These are phyloP conservation scores for Machimus rusticus DNA, from an alignment of 2,888 invertebrate species.

Conservation along the genomic window DNA sequence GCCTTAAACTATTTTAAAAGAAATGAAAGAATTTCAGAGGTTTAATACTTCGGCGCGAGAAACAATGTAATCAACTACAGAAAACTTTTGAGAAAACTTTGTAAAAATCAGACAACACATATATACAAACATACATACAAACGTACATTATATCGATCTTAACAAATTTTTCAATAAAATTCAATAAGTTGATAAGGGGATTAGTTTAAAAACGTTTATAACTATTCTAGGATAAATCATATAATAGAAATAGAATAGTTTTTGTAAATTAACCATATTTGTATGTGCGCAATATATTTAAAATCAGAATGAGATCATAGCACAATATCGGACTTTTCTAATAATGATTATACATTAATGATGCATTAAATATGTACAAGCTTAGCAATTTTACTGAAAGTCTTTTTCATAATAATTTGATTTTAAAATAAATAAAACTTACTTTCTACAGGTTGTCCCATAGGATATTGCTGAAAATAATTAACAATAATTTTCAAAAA, in stretches of 20 bases:
- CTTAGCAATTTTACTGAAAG: background rate
- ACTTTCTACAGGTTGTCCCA: background rate
- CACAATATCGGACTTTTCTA: background rate
- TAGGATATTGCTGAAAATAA: background rate
- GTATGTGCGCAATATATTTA: background rate
- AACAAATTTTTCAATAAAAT: background rate
- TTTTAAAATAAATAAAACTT: background rate
- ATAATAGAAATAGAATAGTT: background rate
- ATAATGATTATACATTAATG: background rate
- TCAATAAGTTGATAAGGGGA: background rate
- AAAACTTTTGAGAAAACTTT: background rate
- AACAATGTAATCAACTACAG: background rate
- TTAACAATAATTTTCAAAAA: background rate
- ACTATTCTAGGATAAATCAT: background rate
- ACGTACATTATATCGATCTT: background rate
- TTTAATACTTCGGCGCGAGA: background rate
- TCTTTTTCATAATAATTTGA: background rate
- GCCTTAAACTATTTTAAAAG: background rate
- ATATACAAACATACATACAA: no score
- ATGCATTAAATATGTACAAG: background rate
- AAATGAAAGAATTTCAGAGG: background rate
- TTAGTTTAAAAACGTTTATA: background rate
- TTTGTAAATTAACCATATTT: background rate
- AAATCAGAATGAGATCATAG: background rate
- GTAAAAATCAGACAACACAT: no score